Percentiles rank a stretch among this genome's conserved stretches.
These are phyloP conservation scores for Podarcis raffonei DNA, from an alignment of 2,113 vertebrate species.

Conservation along the genomic window DNA sequence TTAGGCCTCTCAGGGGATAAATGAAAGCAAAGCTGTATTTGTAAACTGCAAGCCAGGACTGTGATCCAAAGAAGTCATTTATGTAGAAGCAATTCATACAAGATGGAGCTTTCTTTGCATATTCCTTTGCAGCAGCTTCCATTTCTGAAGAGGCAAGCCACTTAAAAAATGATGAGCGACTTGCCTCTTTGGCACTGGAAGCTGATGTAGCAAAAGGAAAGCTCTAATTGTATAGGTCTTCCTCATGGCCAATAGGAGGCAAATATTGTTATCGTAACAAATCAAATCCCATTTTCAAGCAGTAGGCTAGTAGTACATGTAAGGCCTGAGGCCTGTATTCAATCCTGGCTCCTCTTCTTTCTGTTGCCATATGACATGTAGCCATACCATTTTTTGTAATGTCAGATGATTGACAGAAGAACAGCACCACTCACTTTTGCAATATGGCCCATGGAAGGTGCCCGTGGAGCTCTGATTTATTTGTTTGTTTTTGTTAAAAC, in stretches of 20 bases:
- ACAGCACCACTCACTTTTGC: too few species aligned
- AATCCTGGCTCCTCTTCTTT: too few species aligned
- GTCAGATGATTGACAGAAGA: too few species aligned
- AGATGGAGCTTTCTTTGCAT: neutral
- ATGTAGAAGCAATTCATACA: neutral
- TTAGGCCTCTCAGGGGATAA: constrained; percentile 27
- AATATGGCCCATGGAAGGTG: too few species aligned
- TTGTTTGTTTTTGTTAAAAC: too few species aligned
- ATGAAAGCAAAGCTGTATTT: constrained; percentile 40
- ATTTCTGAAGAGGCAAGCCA: neutral
- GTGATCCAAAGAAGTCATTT: neutral
- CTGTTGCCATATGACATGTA: too few species aligned
- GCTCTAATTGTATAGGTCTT: too few species aligned
- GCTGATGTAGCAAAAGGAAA: too few species aligned
- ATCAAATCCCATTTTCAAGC: constrained; percentile 29
- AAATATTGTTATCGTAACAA: neutral
- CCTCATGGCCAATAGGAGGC: constrained; percentile 3
- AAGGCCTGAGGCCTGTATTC: neutral
- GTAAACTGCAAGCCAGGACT: constrained; percentile 29
- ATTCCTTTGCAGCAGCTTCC: neutral
- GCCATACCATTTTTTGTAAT: too few species aligned
- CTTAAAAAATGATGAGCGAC: neutral
- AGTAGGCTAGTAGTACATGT: constrained; percentile 5
- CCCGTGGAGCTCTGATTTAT: too few species aligned
- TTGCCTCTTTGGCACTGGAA: neutral